These are phyloP conservation scores for Drosophila vallismaia DNA, from an alignment of 2,888 invertebrate species.

Conservation along the genomic window DNA sequence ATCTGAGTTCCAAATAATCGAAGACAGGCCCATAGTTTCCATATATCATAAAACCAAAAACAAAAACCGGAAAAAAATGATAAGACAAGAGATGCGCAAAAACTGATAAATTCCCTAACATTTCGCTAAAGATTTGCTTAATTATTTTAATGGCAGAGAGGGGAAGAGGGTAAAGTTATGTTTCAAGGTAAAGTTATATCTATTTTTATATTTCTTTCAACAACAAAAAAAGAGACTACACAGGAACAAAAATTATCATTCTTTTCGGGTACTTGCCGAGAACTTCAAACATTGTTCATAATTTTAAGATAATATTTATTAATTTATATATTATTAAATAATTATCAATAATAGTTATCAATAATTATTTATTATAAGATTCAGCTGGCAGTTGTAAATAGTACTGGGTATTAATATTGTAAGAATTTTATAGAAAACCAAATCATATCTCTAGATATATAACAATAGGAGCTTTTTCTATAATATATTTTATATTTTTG, in stretches of 20 bases:
- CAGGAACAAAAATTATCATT: neutral
- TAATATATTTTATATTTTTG: too few relatives aligned
- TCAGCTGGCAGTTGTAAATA: too few relatives aligned
- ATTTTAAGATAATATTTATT: neutral
- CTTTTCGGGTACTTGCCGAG: neutral
- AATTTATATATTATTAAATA: neutral
- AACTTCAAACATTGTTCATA: neutral
- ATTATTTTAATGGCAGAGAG: neutral
- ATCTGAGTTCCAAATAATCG: neutral
- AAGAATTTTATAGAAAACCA: too few relatives aligned
- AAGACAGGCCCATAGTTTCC: constrained; percentile 17
- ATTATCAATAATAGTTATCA: too few relatives aligned
- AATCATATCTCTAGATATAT: too few relatives aligned
- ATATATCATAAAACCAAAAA: neutral
- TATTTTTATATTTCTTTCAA: too few relatives aligned
- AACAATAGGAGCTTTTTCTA: too few relatives aligned
- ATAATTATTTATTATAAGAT: too few relatives aligned
- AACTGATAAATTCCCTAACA: neutral
- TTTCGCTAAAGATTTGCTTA: neutral
- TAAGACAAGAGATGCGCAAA: neutral
- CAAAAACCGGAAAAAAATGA: neutral
- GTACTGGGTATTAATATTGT: too few relatives aligned
- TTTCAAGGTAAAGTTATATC: too few relatives aligned
- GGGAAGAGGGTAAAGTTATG: neutral
- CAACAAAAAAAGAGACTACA: neutral